Conservation (phyloP, 1,140 invertebrate genomes). For the Musca domestica region DNA sequence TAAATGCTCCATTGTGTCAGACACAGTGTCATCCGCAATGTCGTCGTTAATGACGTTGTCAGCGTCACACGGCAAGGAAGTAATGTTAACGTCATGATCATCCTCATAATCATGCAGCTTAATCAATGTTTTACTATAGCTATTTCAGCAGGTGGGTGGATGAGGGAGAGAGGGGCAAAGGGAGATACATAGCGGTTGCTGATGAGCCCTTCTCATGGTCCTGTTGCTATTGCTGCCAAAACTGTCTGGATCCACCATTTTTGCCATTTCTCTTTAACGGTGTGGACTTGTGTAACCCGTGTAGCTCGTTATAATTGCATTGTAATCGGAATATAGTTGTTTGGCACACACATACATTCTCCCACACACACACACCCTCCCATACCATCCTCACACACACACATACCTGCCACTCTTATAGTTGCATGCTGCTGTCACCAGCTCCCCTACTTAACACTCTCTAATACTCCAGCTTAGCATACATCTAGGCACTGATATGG, state of each 20-base stretch:
- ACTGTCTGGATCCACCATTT: not conserved
- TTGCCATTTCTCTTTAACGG: no score
- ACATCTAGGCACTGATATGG: not conserved
- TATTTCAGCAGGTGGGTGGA: not conserved
- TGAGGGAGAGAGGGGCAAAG: not conserved
- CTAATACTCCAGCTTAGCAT: not conserved
- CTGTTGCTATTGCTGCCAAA: not conserved
- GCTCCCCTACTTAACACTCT: not conserved
- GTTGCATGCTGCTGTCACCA: not conserved
- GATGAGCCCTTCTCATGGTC: not conserved
- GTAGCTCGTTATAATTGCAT: slow-evolving; percentile 53
- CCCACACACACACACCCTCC: not conserved
- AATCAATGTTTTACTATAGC: slow-evolving; percentile 6
- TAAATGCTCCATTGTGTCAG: no score
- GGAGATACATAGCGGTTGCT: no score
- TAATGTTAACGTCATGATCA: no score
- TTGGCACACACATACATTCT: not conserved
- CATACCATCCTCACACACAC: no score
- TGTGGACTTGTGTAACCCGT: not conserved
- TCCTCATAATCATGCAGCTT: not conserved
- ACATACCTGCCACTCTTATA: not conserved
- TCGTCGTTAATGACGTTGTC: no score
- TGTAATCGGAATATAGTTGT: slow-evolving; percentile 50
- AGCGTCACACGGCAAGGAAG: no score
- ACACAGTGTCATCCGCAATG: no score